Evolutionary conservation across 2,113 vertebrate species (phyloP).

Genomic region (Sitta europaea): DNA sequence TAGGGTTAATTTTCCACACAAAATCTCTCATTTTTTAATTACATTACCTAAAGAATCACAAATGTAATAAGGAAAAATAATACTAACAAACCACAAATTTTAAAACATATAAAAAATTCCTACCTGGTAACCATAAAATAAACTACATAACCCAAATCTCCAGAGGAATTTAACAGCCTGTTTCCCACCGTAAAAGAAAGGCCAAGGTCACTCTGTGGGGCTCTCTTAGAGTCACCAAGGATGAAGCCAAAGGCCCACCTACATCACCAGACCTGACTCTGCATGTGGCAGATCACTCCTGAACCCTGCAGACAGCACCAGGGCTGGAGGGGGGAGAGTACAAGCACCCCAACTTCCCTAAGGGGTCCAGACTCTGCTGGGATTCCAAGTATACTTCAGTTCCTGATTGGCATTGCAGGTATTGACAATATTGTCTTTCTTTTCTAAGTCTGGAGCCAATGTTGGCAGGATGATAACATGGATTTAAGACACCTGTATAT

Average conservation of each 20-base stretch:
- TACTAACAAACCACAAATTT: constrained; percentile 20
- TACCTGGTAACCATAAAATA: constrained; percentile 46
- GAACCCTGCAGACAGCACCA: background rate
- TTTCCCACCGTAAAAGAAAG: background rate
- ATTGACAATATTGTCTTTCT: background rate
- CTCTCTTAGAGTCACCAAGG: background rate
- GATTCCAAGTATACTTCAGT: background rate
- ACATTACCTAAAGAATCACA: constrained; percentile 55
- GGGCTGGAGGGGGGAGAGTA: background rate
- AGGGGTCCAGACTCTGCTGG: background rate
- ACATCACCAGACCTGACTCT: background rate
- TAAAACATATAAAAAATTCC: constrained; percentile 39
- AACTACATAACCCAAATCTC: background rate
- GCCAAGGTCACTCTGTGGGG: background rate
- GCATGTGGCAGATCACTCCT: background rate
- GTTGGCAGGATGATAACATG: background rate
- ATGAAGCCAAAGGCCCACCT: background rate
- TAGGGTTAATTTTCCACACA: constrained; percentile 50
- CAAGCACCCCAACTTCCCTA: accelerated
- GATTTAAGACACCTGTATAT: background rate
- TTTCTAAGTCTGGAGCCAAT: background rate
- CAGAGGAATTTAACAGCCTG: background rate
- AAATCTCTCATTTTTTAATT: constrained; percentile 54
- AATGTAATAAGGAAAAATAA: constrained; percentile 47
- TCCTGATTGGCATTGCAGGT: background rate